phyloP scores from a whole-genome alignment of 2,113 vertebrate species.

The Naja naja region DNA sequence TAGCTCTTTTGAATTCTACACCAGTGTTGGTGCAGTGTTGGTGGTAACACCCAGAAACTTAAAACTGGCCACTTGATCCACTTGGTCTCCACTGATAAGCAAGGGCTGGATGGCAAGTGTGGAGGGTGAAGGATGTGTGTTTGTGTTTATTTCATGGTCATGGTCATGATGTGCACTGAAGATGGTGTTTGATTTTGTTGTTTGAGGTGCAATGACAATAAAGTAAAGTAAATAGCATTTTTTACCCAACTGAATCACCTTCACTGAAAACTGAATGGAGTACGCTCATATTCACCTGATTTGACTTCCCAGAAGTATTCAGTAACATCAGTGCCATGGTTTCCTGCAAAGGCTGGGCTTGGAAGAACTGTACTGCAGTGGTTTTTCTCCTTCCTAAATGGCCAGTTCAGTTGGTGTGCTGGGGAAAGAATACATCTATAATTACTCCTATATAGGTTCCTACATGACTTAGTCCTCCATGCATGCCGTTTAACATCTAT shows the following conservation, averaged over 20 bases:
- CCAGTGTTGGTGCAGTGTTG: too few species aligned
- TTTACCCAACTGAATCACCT: background rate
- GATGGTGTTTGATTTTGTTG: too few species aligned
- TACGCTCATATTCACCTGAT: background rate
- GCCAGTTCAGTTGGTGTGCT: background rate
- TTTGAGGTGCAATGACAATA: too few species aligned
- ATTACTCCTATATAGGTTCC: background rate
- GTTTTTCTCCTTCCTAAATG: background rate
- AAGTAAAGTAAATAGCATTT: background rate
- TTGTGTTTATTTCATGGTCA: too few species aligned
- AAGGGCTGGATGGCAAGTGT: too few species aligned
- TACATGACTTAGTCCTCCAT: background rate
- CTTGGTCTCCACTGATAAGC: too few species aligned
- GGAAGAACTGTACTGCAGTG: background rate
- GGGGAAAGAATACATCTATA: background rate
- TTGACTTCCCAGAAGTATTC: background rate
- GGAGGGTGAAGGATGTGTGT: too few species aligned
- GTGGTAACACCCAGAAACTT: too few species aligned
- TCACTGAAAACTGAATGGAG: background rate
- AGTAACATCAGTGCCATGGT: background rate
- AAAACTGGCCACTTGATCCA: too few species aligned
- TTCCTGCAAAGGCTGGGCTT: background rate
- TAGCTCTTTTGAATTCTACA: too few species aligned
- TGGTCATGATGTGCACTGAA: too few species aligned
- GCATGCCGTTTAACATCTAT: background rate